Evolutionary conservation across 2,888 invertebrate genomes (phyloP).

Genomic region (Octonoba sinensis): DNA sequence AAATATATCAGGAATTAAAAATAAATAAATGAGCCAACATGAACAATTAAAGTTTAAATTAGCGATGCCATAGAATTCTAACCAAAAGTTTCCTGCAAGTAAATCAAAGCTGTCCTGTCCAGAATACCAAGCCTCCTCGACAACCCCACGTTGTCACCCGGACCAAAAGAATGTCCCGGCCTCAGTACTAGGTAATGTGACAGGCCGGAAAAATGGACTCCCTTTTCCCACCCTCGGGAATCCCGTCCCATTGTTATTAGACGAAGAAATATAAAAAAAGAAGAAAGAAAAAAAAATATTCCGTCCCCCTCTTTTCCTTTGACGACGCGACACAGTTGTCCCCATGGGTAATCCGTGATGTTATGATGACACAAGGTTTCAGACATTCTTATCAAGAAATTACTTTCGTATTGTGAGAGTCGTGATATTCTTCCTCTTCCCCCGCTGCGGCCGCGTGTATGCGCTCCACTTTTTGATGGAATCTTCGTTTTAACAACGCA

Average conservation of each 20-base stretch:
- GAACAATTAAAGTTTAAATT: too few species aligned
- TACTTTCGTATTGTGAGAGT: conserved; percentile 39
- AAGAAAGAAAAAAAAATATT: background rate
- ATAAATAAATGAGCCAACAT: too few species aligned
- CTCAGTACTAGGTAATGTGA: conserved; percentile 33
- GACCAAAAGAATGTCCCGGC: conserved; percentile 13
- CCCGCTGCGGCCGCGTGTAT: background rate
- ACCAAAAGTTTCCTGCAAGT: too few species aligned
- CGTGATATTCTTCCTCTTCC: conserved; percentile 8
- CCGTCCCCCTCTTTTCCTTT: conserved; percentile 1
- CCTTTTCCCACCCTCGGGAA: conserved; percentile 9
- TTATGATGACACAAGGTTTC: conserved; percentile 24
- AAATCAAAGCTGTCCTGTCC: too few species aligned
- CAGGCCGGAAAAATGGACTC: conserved; percentile 9
- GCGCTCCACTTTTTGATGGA: too few species aligned
- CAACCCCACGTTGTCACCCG: background rate
- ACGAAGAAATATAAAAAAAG: background rate
- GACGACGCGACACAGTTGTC: too few species aligned
- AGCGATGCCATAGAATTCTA: too few species aligned
- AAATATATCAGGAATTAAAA: too few species aligned
- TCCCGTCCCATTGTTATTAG: conserved; percentile 44
- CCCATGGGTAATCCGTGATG: too few species aligned
- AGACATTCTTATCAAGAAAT: conserved; percentile 18
- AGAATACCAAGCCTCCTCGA: background rate
- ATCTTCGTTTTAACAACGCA: conserved; percentile 38